phyloP scores from a whole-genome alignment of 2,888 invertebrate genomes.

The Mesorhabditis belari region DNA sequence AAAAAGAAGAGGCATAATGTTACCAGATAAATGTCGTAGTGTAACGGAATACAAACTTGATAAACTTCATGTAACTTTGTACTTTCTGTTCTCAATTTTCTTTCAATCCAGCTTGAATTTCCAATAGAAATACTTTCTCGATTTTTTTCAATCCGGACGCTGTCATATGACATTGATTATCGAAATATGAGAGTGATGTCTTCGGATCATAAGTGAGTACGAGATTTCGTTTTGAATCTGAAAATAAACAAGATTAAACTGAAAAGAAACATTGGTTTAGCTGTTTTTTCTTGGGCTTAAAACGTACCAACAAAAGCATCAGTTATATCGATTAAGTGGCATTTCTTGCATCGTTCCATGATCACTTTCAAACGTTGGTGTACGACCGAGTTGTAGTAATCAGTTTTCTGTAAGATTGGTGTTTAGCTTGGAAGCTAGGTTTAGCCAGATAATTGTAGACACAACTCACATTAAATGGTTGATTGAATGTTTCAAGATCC shows the following conservation, averaged over 20 bases:
- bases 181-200: slow-evolving; percentile 8
- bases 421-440: neutral
- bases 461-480: neutral
- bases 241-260: neutral
- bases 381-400: neutral
- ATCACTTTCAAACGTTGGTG: neutral
- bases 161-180: slow-evolving; percentile 10
- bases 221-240: neutral
- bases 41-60: too few species aligned
- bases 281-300: too few species aligned
- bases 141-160: slow-evolving; percentile 1
- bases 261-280: neutral
- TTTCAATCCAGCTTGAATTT: too few species aligned
- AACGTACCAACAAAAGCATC: neutral
- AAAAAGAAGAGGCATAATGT: too few species aligned
- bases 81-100: too few species aligned
- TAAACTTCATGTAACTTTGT: too few species aligned
- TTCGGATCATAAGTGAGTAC: slow-evolving; percentile 1
- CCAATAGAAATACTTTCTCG: neutral
- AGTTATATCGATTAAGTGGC: neutral
- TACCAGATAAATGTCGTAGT: too few species aligned
- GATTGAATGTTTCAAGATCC: neutral
- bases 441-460: neutral
- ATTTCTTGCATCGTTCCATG: neutral
- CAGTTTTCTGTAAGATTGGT: neutral